phyloP scores from a whole-genome alignment of 2,797 vertebrate species.

The Dipus sagitta region DNA sequence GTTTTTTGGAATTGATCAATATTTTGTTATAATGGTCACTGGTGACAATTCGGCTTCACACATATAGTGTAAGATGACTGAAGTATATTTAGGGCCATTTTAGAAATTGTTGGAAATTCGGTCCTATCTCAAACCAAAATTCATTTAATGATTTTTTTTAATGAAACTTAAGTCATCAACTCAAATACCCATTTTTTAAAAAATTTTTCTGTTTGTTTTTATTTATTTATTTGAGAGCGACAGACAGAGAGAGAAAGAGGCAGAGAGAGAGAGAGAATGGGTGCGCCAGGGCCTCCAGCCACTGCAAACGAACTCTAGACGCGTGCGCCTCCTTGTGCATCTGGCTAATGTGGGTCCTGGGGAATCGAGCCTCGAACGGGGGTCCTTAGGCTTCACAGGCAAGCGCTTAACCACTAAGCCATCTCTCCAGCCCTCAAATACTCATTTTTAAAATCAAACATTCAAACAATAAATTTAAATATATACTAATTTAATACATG shows the following conservation, averaged over 20 bases:
- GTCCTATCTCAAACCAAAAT: not conserved
- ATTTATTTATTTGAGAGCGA: too few relatives aligned
- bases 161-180: not conserved
- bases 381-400: too few relatives aligned
- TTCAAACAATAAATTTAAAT: not conserved
- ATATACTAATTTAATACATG: not conserved
- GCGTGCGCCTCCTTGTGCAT: too few relatives aligned
- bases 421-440: too few relatives aligned
- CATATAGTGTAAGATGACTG: not conserved
- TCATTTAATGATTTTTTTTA: not conserved
- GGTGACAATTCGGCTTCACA: not conserved
- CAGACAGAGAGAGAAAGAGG: too few relatives aligned
- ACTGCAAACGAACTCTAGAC: too few relatives aligned
- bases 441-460: not conserved
- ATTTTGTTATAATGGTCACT: not conserved
- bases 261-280: too few relatives aligned
- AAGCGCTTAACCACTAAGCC: too few relatives aligned
- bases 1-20: not conserved
- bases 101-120: not conserved
- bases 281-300: too few relatives aligned
- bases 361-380: too few relatives aligned
- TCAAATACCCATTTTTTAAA: not conserved
- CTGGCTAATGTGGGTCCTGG: too few relatives aligned
- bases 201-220: too few relatives aligned
- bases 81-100: not conserved